Evolutionary conservation across 2,113 vertebrate genomes (phyloP).

Genomic region (Casuarius casuarius): DNA sequence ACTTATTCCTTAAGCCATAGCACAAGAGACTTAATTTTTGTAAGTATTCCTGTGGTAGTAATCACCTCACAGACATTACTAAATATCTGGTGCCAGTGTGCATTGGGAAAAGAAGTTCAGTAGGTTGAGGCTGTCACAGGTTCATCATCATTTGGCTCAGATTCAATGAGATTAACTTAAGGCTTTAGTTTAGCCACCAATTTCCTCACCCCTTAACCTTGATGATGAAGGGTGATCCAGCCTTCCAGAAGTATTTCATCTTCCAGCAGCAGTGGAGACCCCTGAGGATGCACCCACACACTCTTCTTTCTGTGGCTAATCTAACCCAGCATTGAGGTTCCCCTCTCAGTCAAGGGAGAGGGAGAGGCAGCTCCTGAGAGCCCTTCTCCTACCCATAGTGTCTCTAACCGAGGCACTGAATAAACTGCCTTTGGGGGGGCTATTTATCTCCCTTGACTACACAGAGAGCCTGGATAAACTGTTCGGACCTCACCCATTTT

Average conservation of each 20-base stretch:
- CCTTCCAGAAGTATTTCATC: background rate
- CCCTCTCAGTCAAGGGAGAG: background rate
- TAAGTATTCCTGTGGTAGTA: background rate
- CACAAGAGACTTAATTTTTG: background rate
- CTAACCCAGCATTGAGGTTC: background rate
- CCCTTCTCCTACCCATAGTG: background rate
- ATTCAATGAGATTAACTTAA: fast-evolving
- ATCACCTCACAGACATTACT: fast-evolving
- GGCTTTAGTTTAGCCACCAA: background rate
- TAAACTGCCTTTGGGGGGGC: fast-evolving
- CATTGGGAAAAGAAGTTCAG: background rate
- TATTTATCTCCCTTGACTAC: background rate
- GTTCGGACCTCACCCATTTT: no score
- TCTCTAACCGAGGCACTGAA: fast-evolving
- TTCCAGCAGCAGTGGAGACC: background rate
- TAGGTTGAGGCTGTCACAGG: fast-evolving
- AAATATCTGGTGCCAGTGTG: background rate
- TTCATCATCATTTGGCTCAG: background rate
- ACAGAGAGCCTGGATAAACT: background rate
- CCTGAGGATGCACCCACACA: background rate
- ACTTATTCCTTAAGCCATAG: background rate
- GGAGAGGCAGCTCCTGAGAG: background rate
- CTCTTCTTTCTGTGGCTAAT: background rate
- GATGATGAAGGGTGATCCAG: background rate
- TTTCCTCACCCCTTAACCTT: background rate